These are phyloP conservation scores for Sander lucioperca DNA, from an alignment of 2,113 vertebrate genomes.

Conservation along the genomic window DNA sequence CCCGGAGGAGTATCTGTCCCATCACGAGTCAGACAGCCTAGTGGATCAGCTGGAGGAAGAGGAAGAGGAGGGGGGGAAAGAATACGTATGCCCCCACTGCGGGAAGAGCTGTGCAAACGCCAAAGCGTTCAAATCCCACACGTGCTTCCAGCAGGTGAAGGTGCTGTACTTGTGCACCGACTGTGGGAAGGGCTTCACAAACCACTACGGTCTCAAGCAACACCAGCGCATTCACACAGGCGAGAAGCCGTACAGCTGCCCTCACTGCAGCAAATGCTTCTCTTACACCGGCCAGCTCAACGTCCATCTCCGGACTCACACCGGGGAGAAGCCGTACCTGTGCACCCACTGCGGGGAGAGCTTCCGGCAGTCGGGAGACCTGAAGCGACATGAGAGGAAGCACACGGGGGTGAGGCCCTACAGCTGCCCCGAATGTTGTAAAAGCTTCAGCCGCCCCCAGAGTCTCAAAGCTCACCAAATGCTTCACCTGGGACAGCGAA, in stretches of 20 bases:
- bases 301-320: conserved; percentile 85
- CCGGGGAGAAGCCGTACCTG: conserved; percentile 85
- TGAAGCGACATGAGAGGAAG: conserved; percentile 85
- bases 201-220: conserved; percentile 82
- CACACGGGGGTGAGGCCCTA: conserved; percentile 84
- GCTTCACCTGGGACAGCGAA: conserved; percentile 83
- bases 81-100: conserved; percentile 72
- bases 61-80: conserved; percentile 13
- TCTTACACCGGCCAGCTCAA: conserved; percentile 82
- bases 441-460: conserved; percentile 85
- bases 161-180: conserved; percentile 82
- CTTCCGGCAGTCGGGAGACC: conserved; percentile 85
- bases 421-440: conserved; percentile 81
- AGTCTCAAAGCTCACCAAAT: conserved; percentile 85
- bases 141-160: conserved; percentile 77
- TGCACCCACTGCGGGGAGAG: conserved; percentile 86
- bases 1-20: conserved; percentile 71
- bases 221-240: conserved; percentile 85
- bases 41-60: conserved; percentile 29
- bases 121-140: conserved; percentile 77
- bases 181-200: conserved; percentile 83
- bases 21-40: conserved; percentile 32
- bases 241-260: conserved; percentile 82
- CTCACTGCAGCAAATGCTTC: conserved; percentile 83
- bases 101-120: conserved; percentile 62